These are phyloP conservation scores for Drosophila serrata DNA, from an alignment of 1,140 invertebrate species.

Conservation along the genomic window DNA sequence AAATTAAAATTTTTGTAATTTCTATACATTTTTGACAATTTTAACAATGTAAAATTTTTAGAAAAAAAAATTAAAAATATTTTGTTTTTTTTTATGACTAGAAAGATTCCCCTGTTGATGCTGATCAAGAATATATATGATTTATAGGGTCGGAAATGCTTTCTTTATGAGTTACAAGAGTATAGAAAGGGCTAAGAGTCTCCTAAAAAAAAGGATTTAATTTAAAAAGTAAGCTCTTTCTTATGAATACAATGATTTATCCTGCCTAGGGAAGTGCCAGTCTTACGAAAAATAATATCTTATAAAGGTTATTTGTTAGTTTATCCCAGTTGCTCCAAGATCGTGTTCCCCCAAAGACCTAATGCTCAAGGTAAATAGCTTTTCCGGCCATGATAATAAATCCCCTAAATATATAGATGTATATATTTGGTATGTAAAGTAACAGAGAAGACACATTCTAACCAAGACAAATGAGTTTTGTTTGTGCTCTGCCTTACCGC, in stretches of 20 bases:
- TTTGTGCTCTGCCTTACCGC: background rate
- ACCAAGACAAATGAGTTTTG: slow-evolving; percentile 20
- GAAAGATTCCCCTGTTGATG: too few relatives aligned
- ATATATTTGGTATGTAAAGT: slow-evolving; percentile 1
- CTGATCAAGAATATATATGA: too few relatives aligned
- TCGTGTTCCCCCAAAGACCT: background rate
- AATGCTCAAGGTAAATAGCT: background rate
- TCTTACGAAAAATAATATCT: background rate
- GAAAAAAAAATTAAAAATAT: too few relatives aligned
- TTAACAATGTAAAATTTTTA: too few relatives aligned
- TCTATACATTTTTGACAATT: too few relatives aligned
- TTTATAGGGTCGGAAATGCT: too few relatives aligned
- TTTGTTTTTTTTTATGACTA: too few relatives aligned
- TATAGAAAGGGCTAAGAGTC: too few relatives aligned
- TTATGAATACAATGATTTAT: background rate
- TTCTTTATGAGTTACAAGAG: too few relatives aligned
- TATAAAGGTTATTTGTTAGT: background rate
- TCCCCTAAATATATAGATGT: background rate
- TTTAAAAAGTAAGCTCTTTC: background rate
- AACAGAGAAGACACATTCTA: background rate
- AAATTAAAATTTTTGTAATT: too few relatives aligned
- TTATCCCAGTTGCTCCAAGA: background rate
- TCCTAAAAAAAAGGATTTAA: background rate
- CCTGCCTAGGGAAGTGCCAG: background rate
- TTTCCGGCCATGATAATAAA: slow-evolving; percentile 1